Conservation (phyloP, 2,888 invertebrate species). For the Microplitis deprimator region DNA sequence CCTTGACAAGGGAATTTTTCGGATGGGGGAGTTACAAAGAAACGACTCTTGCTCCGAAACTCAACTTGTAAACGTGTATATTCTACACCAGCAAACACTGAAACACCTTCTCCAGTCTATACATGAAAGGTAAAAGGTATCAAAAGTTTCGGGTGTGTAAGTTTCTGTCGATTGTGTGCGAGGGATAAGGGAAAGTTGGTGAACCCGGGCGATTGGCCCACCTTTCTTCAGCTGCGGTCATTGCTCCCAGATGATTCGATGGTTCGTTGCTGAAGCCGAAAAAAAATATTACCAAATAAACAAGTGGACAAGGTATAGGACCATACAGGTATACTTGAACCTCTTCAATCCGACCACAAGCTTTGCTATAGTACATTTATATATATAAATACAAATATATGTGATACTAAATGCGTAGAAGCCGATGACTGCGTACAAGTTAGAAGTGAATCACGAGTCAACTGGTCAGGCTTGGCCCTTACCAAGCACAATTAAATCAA, state of each 20-base stretch:
- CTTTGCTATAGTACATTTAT: background rate
- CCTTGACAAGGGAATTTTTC: slow-evolving; percentile 8
- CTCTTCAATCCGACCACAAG: background rate
- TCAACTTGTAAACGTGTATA: background rate
- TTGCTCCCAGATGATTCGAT: slow-evolving; percentile 47
- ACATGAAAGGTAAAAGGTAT: background rate
- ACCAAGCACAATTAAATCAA: slow-evolving; percentile 37
- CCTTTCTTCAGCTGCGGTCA: slow-evolving; percentile 47
- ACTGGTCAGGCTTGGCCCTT: slow-evolving; percentile 4
- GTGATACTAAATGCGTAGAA: slow-evolving; percentile 11
- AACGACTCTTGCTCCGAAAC: background rate
- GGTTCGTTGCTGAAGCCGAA: background rate
- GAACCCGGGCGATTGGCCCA: slow-evolving; percentile 49
- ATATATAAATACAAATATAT: background rate
- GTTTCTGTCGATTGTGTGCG: slow-evolving; percentile 1
- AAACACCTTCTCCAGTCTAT: background rate
- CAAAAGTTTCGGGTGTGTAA: background rate
- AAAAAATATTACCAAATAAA: background rate
- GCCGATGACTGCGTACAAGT: slow-evolving; percentile 10
- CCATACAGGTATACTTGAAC: background rate
- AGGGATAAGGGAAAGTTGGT: slow-evolving; percentile 52
- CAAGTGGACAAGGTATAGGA: background rate
- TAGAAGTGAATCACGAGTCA: slow-evolving; percentile 2
- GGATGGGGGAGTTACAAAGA: slow-evolving; percentile 15
- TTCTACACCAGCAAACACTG: background rate